Base-by-base conservation (phyloP, 2,113 vertebrate species). In the Onychorhynchus coronatus region DNA sequence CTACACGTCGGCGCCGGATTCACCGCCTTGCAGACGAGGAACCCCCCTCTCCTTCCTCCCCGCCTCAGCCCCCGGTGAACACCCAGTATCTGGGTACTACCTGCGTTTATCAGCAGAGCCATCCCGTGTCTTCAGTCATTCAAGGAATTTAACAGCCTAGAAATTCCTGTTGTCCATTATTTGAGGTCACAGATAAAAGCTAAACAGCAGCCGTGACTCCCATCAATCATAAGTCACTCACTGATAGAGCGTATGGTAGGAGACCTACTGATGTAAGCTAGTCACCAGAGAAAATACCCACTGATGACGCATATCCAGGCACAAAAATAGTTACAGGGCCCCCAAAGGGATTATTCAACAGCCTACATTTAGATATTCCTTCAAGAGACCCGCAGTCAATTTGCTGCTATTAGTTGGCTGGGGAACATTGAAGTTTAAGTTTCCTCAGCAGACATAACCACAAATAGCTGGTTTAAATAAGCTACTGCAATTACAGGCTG, bases 271-370 rank as follows among this genome's bases (percentile, higher is more conserved):
- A 99, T 99, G 99, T 99, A 99, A 99, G 99, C 98, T 98, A 99
- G 99, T 99, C 99, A 99, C 99, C 98, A 99, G 99, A 99, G 99
- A 99, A 99, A 99, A 99, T 99, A 99, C 99, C 99, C 99, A 99
- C 98, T 98, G 98, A 98, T 99, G 99, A 99, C 98, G 99, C 99
- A 99, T 99, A 99, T 99, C 99, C 99, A 99, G 98, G 98, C 98
- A 99, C 99, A 99, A 99, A 99, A 99, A 99, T 99, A 99, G 99
- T 98, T 98, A 97, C 98, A 98, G 99, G 99, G 99, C 98, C 99
- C 97, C 97, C 95, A 98, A 96, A 98, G 98, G 99, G 98, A 98
- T 98, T 98, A 99, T 97, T 99, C 99, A 99, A 99, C 98, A 98
- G 97, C 98, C 99, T 98, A 99, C 99, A 96, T 98, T 99, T 93